phyloP scores from a whole-genome alignment of 1,140 invertebrate species.

The Lasaia peninsularis region DNA sequence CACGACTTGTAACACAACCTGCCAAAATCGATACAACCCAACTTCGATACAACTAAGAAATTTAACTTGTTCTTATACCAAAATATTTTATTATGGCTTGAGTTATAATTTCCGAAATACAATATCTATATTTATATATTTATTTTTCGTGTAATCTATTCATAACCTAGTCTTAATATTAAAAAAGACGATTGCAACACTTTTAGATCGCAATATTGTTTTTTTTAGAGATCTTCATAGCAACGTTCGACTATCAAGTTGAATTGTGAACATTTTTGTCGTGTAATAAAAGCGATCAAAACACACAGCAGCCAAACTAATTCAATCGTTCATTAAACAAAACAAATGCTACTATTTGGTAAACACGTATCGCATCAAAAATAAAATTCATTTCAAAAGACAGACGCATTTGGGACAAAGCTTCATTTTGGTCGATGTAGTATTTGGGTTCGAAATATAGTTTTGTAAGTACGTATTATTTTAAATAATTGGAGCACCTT shows the following conservation, averaged over 20 bases:
- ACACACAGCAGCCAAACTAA: slow-evolving; percentile 11
- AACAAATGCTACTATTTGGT: slow-evolving; percentile 5
- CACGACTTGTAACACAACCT: slow-evolving; percentile 28
- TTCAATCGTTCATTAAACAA: slow-evolving; percentile 9
- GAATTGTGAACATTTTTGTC: slow-evolving; percentile 5
- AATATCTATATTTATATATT: slow-evolving; percentile 66
- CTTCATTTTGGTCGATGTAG: not conserved
- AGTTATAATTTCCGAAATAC: slow-evolving; percentile 70
- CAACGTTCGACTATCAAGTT: slow-evolving; percentile 35
- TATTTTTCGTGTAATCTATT: slow-evolving; percentile 64
- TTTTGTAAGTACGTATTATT: no score
- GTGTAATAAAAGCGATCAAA: not conserved
- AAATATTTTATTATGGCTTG: slow-evolving; percentile 77
- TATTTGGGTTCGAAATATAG: not conserved
- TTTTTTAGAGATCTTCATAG: slow-evolving; percentile 63
- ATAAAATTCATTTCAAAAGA: not conserved
- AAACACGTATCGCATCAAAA: slow-evolving; percentile 10
- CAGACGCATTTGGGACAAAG: not conserved
- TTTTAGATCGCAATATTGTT: slow-evolving; percentile 69
- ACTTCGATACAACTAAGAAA: slow-evolving; percentile 52
- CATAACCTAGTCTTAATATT: slow-evolving; percentile 66
- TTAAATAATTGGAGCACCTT: no score
- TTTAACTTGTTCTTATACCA: slow-evolving; percentile 70
- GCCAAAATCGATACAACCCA: slow-evolving; percentile 46
- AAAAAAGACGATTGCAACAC: slow-evolving; percentile 65